Evolutionary conservation across 2,888 invertebrate species (phyloP).

Genomic region (Romanomermis culicivorax): DNA sequence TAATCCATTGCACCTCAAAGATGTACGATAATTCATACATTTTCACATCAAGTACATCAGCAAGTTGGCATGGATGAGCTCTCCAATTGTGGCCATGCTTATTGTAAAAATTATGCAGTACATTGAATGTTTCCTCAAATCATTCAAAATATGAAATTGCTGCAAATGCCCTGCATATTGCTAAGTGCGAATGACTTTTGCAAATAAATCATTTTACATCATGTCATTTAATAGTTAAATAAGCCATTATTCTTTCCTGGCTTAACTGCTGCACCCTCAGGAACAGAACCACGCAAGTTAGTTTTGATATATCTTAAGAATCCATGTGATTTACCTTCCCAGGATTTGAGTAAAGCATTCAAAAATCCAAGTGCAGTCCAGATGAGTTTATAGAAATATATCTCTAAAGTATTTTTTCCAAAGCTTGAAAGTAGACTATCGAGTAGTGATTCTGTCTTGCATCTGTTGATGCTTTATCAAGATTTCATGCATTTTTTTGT

Average conservation of each 20-base stretch:
- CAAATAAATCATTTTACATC: not conserved
- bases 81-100: not conserved
- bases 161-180: not conserved
- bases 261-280: constrained; percentile 3
- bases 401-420: not conserved
- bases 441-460: not conserved
- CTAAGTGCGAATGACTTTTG: not conserved
- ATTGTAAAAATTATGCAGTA: not conserved
- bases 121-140: not conserved
- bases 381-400: constrained; percentile 1
- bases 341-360: not conserved
- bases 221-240: not conserved
- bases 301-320: not conserved
- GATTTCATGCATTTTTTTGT: not conserved
- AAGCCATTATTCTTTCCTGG: not conserved
- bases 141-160: not conserved
- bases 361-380: not conserved
- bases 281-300: not conserved
- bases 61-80: not conserved
- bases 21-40: constrained; percentile 1
- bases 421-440: not conserved
- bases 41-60: not conserved
- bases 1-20: not conserved
- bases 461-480: not conserved
- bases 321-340: not conserved